A percentile compares a stretch with the other conserved stretches of the same genome.
Evolutionary conservation across 2,888 invertebrate species (phyloP).

Genomic region (Ecdyonurus torrentis): DNA sequence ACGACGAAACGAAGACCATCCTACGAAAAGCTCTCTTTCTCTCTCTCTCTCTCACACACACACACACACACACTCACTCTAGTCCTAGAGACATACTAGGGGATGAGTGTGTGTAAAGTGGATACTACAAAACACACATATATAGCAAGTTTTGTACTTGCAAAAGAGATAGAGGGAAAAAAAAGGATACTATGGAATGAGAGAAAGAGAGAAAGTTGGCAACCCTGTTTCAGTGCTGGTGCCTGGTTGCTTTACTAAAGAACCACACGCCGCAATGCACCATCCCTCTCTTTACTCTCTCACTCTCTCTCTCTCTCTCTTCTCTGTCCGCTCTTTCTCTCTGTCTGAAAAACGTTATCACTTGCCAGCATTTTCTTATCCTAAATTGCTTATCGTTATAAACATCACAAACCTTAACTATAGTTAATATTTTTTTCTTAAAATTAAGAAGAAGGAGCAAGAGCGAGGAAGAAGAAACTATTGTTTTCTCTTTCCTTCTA

Average conservation of each 20-base stretch:
- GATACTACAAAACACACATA: not conserved
- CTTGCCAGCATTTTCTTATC: not conserved
- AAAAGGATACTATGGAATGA: not conserved
- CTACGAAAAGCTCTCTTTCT: no score
- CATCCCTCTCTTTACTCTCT: not conserved
- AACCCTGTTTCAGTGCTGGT: not conserved
- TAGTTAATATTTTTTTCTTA: no score
- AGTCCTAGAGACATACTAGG: not conserved
- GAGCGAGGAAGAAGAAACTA: no score
- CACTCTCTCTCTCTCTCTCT: not conserved
- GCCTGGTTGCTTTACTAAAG: not conserved
- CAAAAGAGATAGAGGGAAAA: no score
- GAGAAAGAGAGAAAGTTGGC: not conserved
- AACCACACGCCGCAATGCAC: not conserved
- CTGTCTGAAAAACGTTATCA: not conserved
- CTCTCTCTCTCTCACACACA: no score
- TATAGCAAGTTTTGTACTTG: not conserved
- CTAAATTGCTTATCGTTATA: no score
- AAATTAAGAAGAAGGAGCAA: no score
- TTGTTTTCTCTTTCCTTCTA: no score
- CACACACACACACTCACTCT: no score
- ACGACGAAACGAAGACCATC: no score
- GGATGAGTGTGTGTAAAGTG: not conserved
- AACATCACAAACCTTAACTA: no score
- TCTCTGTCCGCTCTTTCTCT: not conserved